Base-by-base conservation (phyloP, 1,140 invertebrate species). In the Drusus annulatus region DNA sequence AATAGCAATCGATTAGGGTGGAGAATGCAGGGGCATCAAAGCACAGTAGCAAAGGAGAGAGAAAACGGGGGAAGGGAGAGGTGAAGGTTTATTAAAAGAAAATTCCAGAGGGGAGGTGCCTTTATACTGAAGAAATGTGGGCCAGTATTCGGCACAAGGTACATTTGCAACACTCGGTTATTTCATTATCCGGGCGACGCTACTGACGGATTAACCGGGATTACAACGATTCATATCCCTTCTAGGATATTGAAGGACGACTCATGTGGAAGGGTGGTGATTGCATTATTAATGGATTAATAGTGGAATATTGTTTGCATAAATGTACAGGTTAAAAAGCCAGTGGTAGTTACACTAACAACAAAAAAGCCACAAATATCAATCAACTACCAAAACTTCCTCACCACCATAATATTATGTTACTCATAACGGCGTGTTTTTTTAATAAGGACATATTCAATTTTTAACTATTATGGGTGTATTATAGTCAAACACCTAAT, bases 161-260 rank as follows among this genome's bases (percentile, higher is more conserved):
- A 79, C 82, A 81, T 83, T 83, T 83, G 82, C 82, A 83, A 83
- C 81, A 83, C 81, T 83, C 82, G 82, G 82, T 75, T 81, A 83
- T 83, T 83, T 83, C 82, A 83, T 83, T 83, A 83, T 81, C 79
- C 74, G 82, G 56, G 78, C 36, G 80, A 83, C 62, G 76, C 68
- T 78, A 25, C 36, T 16, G 79, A 45, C 21, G 78, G 82, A 83
- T 83, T 81, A 83, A 74, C 80, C 75, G 19, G 78, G 82, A 81
- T 81, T 83, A 81, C 23, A 45, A n/a, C 60, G 74, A 77, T 71
- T 80, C 74, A 65, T 13, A 80, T 81, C 80, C 79, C 58, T 77
- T 73, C 63, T 74, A 62, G 78, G 77, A 82, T 80, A 80, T 50
- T 21, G 78, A 81, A 78, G 78, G 54, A 74, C 19, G 28, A 28